A percentile compares a stretch with the other conserved stretches of the same genome.
Evolutionary conservation across 2,113 vertebrate genomes (phyloP).

Genomic region (Peromyscus maniculatus): DNA sequence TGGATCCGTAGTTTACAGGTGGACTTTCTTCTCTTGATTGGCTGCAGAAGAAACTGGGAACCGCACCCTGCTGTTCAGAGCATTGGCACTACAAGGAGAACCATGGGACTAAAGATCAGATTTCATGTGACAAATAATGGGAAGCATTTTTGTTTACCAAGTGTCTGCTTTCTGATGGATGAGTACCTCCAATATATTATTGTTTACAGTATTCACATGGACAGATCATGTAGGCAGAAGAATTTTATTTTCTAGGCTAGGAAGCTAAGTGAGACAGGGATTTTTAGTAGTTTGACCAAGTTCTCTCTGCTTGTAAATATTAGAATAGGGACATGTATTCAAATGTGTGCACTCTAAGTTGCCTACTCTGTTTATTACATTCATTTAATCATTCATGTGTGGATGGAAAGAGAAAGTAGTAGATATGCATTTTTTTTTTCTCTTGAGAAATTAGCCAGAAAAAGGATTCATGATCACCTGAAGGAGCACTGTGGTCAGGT

Average conservation of each 20-base stretch:
- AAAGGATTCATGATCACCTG: not conserved
- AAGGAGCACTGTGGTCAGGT: not conserved
- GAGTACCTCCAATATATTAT: not conserved
- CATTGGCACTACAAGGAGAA: not conserved
- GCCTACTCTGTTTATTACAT: not conserved
- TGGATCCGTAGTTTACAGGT: not conserved
- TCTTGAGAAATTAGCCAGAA: constrained; percentile 19
- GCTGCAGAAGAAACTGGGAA: not conserved
- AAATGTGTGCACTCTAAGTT: not conserved
- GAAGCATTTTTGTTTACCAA: not conserved
- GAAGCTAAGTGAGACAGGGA: not conserved
- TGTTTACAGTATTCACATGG: not conserved
- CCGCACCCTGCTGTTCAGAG: not conserved
- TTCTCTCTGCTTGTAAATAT: not conserved
- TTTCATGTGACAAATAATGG: not conserved
- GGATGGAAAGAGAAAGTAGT: not conserved
- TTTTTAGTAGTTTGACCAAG: not conserved
- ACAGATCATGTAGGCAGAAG: not conserved
- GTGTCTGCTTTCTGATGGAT: not conserved
- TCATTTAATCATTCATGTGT: not conserved
- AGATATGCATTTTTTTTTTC: constrained; percentile 16
- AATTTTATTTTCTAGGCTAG: not conserved
- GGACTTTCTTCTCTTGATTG: not conserved
- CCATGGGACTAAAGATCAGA: not conserved
- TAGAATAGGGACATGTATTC: constrained; percentile 1